Conservation (phyloP, 2,113 vertebrate genomes). For the Sminthopsis crassicaudata region DNA sequence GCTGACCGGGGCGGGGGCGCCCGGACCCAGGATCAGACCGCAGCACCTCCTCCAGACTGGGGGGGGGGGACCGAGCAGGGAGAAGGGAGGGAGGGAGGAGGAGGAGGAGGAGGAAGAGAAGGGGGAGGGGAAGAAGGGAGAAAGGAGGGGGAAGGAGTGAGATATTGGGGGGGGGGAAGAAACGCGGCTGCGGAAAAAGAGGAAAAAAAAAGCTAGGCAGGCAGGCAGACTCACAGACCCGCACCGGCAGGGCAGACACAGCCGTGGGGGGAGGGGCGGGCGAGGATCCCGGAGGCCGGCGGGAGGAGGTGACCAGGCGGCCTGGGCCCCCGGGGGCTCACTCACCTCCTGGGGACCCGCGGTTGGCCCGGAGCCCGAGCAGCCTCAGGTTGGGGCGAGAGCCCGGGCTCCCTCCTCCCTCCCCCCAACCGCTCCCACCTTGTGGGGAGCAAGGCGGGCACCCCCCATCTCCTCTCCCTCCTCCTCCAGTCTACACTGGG, state of each 20-base stretch:
- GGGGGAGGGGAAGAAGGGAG: background rate
- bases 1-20: background rate
- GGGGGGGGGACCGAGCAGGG: background rate
- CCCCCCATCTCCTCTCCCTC: conserved; percentile 55
- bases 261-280: conserved; percentile 46
- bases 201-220: background rate
- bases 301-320: background rate
- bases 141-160: background rate
- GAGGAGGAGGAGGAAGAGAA: too few relatives aligned
- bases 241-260: conserved; percentile 17
- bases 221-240: background rate
- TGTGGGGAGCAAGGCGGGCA: conserved; percentile 38
- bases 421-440: background rate
- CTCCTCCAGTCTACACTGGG: conserved; percentile 6
- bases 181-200: conserved; percentile 39
- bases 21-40: background rate
- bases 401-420: background rate
- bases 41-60: conserved; percentile 51
- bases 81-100: background rate
- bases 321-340: conserved; percentile 10
- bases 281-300: background rate
- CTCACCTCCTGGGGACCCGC: conserved; percentile 9
- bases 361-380: conserved; percentile 29
- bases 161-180: background rate
- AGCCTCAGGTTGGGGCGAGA: background rate